phyloP scores from a whole-genome alignment of 1,140 invertebrate genomes.

The Semibalanus balanoides region DNA sequence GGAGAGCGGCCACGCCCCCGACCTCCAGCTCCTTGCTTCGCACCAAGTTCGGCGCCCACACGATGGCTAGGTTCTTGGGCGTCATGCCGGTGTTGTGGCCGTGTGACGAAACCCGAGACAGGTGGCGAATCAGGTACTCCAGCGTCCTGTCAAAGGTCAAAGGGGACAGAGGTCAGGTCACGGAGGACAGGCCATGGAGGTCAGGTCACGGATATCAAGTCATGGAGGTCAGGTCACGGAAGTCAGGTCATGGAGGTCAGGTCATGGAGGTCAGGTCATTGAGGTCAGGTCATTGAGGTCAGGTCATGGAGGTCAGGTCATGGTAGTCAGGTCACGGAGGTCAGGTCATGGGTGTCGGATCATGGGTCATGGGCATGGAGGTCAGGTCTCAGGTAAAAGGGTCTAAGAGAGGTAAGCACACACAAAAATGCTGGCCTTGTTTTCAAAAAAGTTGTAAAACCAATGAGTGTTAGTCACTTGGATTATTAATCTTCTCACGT shows the following conservation, averaged over 20 bases:
- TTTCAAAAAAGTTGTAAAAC: too few relatives aligned
- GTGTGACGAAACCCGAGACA: slow-evolving; percentile 70
- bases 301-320: neutral
- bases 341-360: too few relatives aligned
- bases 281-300: neutral
- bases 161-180: neutral
- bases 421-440: too few relatives aligned
- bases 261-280: neutral
- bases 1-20: neutral
- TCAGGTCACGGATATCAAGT: neutral
- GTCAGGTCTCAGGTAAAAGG: too few relatives aligned
- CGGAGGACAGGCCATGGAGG: neutral
- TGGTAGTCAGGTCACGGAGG: neutral
- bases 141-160: slow-evolving; percentile 72
- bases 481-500: too few relatives aligned
- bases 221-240: neutral
- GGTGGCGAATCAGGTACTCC: slow-evolving; percentile 82
- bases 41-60: slow-evolving; percentile 95
- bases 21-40: slow-evolving; percentile 75
- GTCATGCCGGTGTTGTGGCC: slow-evolving; percentile 90
- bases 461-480: too few relatives aligned
- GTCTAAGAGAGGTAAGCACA: too few relatives aligned
- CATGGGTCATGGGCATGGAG: too few relatives aligned
- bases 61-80: slow-evolving; percentile 90
- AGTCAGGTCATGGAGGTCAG: neutral